These are phyloP conservation scores for Meta bourneti DNA, from an alignment of 2,888 invertebrate species.

Conservation along the genomic window DNA sequence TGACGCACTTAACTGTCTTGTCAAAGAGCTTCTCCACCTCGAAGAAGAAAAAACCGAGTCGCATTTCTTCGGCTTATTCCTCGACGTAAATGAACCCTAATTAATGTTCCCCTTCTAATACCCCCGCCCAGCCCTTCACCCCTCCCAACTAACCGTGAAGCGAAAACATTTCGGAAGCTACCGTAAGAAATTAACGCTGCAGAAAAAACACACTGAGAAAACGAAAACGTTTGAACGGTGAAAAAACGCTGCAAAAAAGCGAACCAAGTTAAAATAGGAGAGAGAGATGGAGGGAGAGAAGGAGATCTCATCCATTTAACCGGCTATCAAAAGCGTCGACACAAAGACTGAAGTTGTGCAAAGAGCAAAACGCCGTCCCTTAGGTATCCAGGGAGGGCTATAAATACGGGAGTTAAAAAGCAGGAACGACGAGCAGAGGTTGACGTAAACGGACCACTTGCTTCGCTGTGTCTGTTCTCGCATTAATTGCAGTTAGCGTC, in stretches of 20 bases:
- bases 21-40: slow-evolving; percentile 21
- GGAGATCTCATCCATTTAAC: slow-evolving; percentile 52
- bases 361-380: slow-evolving; percentile 54
- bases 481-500: slow-evolving; percentile 75
- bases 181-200: slow-evolving; percentile 67
- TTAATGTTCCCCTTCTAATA: slow-evolving; percentile 45
- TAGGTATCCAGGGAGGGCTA: slow-evolving; percentile 54
- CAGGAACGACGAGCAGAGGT: not conserved
- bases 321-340: slow-evolving; percentile 62
- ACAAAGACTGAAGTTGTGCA: slow-evolving; percentile 59
- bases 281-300: slow-evolving; percentile 10
- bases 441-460: slow-evolving; percentile 71
- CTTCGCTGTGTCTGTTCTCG: slow-evolving; percentile 65
- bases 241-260: slow-evolving; percentile 8
- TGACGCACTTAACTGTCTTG: slow-evolving; percentile 42
- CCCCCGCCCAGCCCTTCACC: not conserved
- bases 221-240: slow-evolving; percentile 33
- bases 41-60: slow-evolving; percentile 28
- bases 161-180: slow-evolving; percentile 69
- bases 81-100: slow-evolving; percentile 59
- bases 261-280: slow-evolving; percentile 15
- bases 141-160: slow-evolving; percentile 62
- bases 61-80: slow-evolving; percentile 48
- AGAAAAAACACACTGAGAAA: slow-evolving; percentile 9
- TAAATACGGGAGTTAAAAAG: slow-evolving; percentile 68